Base-by-base conservation (phyloP, 2,888 invertebrate species). In the Pinctada fucata region DNA sequence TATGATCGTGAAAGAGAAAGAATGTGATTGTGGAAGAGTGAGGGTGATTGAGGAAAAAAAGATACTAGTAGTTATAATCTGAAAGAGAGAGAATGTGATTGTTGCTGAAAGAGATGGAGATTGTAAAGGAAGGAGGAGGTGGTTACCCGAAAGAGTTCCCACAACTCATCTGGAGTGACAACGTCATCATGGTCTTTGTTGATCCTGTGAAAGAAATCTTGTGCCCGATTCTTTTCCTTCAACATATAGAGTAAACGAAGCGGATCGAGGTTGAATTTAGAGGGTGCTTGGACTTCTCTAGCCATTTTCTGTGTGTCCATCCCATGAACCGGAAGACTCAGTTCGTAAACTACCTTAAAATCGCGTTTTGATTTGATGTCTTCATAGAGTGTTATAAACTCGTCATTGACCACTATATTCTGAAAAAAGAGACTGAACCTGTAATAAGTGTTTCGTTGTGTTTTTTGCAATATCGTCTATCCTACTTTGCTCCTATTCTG, bases 241-340 rank as follows among this genome's bases (percentile, higher is more conserved):
- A 90, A 82, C 64, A 88, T 78, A 78, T 87, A 90, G 51, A 91
- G 80, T 82, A 91, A 84, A 31, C 87, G 84, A 45, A 91, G 78
- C 4, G 91, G 91, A 80, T 91, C 90, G 10, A 90, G 86, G 78
- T 90, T 91, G 75, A 87, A 89, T 16, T 86, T 84, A 58, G 84
- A 84, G 2, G 87, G 83, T 47, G 82, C 83, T 70, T 86, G 83
- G 58, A 88, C 84, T 75, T 88, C 85, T 49, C 82, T 82, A 75
- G 85, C 74, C 85, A 89, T 84, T 50, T 88, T 87, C 8, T 87
- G 84, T 1, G 82, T 70, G 3, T 82, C 83, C 52, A 82, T 75
- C 49, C 86, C 82, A 31, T 82, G 82, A n/a, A 89, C 87, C n/a
- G 88, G 87, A 69, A 89, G 82, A 65, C 86, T 84, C 72, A 84